Percentiles rank a stretch among this genome's conserved stretches.
phyloP scores from a whole-genome alignment of 2,113 vertebrate genomes.

The Megaceryle maxima region DNA sequence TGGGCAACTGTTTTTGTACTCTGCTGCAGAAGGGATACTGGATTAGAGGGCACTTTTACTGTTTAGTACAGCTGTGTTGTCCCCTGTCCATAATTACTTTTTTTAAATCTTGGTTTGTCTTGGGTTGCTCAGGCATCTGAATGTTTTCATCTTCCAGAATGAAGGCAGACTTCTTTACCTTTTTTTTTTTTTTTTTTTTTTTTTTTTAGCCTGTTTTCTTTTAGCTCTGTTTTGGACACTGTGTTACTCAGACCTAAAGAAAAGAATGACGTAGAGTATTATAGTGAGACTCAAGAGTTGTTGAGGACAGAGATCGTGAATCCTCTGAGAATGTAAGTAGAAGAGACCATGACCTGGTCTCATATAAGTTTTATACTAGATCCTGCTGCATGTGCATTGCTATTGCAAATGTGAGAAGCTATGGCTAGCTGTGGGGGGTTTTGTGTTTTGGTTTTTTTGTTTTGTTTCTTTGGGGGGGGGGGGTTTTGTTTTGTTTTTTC shows the following conservation, averaged over 20 bases:
- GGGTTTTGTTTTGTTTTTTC: background rate
- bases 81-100: background rate
- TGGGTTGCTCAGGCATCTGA: background rate
- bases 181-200: background rate
- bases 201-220: slow-evolving; percentile 91
- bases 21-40: background rate
- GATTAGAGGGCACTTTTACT: background rate
- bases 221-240: slow-evolving; percentile 96
- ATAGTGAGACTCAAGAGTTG: slow-evolving; percentile 95
- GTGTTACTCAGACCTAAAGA: slow-evolving; percentile 94
- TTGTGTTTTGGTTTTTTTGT: too few species aligned
- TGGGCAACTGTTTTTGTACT: background rate
- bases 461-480: too few species aligned
- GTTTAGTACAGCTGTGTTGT: background rate
- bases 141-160: background rate
- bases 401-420: background rate
- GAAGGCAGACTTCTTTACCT: background rate
- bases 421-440: background rate
- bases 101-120: slow-evolving; percentile 6
- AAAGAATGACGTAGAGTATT: slow-evolving; percentile 95
- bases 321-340: slow-evolving; percentile 93
- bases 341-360: background rate
- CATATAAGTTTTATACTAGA: background rate
- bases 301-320: slow-evolving; percentile 96
- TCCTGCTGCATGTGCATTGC: background rate